Evolutionary conservation across 2,888 invertebrate genomes (phyloP).

Genomic region (Muschampia plurimacula): DNA sequence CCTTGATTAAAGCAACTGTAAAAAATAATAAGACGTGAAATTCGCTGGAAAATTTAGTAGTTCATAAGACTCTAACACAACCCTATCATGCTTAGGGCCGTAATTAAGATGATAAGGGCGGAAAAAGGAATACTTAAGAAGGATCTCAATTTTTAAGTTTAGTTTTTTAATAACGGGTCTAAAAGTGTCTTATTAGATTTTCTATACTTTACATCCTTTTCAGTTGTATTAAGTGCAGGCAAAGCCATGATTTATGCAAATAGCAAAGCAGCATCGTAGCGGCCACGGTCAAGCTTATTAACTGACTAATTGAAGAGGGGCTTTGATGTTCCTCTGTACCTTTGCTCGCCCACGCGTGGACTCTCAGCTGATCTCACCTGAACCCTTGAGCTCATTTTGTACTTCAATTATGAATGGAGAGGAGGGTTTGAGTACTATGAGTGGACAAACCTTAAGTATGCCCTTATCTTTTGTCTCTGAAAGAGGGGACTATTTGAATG

Average conservation of each 20-base stretch:
- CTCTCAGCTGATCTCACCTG: conserved; percentile 53
- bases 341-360: conserved; percentile 62
- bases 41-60: no score
- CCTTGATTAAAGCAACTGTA: no score
- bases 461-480: conserved; percentile 21
- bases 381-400: conserved; percentile 35
- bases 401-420: conserved; percentile 19
- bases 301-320: conserved; percentile 64
- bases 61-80: no score
- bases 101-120: no score
- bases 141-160: no score
- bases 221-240: conserved; percentile 17
- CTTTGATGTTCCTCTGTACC: conserved; percentile 67
- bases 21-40: no score
- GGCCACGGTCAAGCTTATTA: conserved; percentile 76
- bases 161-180: neutral
- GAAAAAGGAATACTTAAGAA: no score
- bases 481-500: neutral
- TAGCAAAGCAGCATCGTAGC: conserved; percentile 19
- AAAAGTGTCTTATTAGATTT: neutral
- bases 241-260: conserved; percentile 32
- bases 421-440: conserved; percentile 12
- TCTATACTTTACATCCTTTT: neutral
- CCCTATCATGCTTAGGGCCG: no score
- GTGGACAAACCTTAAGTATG: conserved; percentile 27